Evolutionary conservation across 2,888 invertebrate species (phyloP).

Genomic region (Thymelicus acteon): DNA sequence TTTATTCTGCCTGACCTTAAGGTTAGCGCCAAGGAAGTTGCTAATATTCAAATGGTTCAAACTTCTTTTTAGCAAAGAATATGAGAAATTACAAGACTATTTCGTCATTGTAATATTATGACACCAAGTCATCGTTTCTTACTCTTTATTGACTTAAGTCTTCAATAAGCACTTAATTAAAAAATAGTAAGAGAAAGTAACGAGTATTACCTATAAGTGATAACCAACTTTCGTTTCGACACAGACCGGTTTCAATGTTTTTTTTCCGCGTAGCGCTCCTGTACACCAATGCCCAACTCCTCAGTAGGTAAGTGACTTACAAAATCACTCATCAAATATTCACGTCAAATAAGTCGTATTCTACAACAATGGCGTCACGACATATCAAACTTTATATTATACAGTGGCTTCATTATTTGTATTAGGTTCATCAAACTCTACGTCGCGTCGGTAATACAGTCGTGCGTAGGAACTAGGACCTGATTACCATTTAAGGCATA

Average conservation of each 20-base stretch:
- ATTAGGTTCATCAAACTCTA: constrained; percentile 55
- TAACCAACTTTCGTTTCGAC: constrained; percentile 71
- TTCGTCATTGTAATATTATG: no score
- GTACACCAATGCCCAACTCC: neutral
- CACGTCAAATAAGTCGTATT: constrained; percentile 10
- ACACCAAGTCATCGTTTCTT: no score
- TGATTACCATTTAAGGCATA: constrained; percentile 56
- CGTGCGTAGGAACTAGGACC: constrained; percentile 60
- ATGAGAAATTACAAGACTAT: no score
- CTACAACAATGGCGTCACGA: constrained; percentile 21
- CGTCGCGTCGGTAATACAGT: constrained; percentile 53
- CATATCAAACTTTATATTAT: constrained; percentile 8
- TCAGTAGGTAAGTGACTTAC: neutral
- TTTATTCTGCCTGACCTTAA: no score
- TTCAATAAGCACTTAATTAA: no score
- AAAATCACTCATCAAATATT: constrained; percentile 11
- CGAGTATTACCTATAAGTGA: constrained; percentile 55
- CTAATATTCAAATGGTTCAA: no score
- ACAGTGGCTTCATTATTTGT: constrained; percentile 28
- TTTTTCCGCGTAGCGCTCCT: constrained; percentile 49
- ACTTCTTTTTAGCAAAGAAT: no score
- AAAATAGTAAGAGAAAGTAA: constrained; percentile 66
- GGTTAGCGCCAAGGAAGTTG: no score
- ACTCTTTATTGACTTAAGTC: no score
- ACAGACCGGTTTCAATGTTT: constrained; percentile 64